Percentiles rank a stretch among this genome's conserved stretches.
phyloP scores from a whole-genome alignment of 2,888 invertebrate genomes.

The Troilus luridus region DNA sequence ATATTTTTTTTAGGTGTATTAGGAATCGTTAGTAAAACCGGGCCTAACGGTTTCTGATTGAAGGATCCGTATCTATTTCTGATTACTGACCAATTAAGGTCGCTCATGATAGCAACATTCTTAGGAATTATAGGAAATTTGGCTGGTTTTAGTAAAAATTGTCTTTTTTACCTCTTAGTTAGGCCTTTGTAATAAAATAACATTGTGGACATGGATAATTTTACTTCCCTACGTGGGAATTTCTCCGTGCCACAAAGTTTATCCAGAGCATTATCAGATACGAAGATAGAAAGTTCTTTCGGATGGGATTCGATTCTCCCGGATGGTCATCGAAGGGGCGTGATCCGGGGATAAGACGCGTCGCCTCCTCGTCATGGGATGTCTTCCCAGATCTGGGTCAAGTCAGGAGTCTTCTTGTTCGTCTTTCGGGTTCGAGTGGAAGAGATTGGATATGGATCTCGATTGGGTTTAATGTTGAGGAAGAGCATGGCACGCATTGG shows the following conservation, averaged over 20 bases:
- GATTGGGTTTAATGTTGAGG: slow-evolving; percentile 23
- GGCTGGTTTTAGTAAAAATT: neutral
- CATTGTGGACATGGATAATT: neutral
- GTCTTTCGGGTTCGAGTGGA: neutral
- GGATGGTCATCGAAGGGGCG: neutral
- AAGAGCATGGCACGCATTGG: neutral
- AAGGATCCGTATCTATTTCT: neutral
- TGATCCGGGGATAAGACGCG: neutral
- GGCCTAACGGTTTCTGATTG: neutral
- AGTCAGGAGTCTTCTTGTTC: neutral
- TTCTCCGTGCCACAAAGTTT: slow-evolving; percentile 12
- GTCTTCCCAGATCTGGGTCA: slow-evolving; percentile 22
- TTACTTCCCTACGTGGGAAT: neutral
- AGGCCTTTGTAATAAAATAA: neutral
- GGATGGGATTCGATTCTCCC: neutral
- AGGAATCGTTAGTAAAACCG: slow-evolving; percentile 30
- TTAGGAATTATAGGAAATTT: neutral
- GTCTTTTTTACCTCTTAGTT: neutral
- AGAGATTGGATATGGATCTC: slow-evolving; percentile 29
- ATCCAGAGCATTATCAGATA: slow-evolving; percentile 1
- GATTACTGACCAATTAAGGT: neutral
- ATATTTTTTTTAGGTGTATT: neutral
- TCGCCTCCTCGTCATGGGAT: neutral
- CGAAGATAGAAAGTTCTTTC: slow-evolving; percentile 12
- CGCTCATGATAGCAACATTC: neutral